These are phyloP conservation scores for Xiphophorus birchmanni DNA, from an alignment of 2,797 vertebrate genomes.

Conservation along the genomic window DNA sequence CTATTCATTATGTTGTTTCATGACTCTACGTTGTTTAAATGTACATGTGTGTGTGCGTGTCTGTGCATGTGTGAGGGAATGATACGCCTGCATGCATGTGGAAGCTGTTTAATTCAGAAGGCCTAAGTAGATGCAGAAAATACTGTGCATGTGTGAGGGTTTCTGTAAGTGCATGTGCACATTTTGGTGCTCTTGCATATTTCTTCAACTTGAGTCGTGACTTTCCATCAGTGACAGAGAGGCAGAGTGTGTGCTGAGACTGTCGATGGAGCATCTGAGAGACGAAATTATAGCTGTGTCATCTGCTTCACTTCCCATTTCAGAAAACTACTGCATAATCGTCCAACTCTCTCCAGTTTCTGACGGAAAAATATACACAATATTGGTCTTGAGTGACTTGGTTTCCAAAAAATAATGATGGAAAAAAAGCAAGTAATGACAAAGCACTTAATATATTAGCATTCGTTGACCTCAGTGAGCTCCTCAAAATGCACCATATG, in stretches of 20 bases:
- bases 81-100: conserved; percentile 20
- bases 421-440: conserved; percentile 21
- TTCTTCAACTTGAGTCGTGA: conserved; percentile 76
- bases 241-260: conserved; percentile 72
- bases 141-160: conserved; percentile 36
- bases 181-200: conserved; percentile 56
- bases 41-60: conserved; percentile 40
- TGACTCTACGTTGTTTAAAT: conserved; percentile 73
- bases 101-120: conserved; percentile 57
- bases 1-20: conserved; percentile 78
- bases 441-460: conserved; percentile 11
- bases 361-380: conserved; percentile 63
- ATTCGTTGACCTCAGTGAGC: background rate
- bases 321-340: conserved; percentile 69
- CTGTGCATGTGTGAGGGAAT: conserved; percentile 6
- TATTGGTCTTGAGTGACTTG: conserved; percentile 51
- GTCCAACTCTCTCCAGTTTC: conserved; percentile 57
- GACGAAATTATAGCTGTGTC: conserved; percentile 79
- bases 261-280: conserved; percentile 76
- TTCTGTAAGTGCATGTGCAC: conserved; percentile 29
- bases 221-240: conserved; percentile 75
- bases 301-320: conserved; percentile 74
- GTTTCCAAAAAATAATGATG: conserved; percentile 49
- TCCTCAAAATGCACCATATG: background rate
- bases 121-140: conserved; percentile 64